Conservation (phyloP, 2,888 invertebrate genomes). For the Latrodectus hesperus region DNA sequence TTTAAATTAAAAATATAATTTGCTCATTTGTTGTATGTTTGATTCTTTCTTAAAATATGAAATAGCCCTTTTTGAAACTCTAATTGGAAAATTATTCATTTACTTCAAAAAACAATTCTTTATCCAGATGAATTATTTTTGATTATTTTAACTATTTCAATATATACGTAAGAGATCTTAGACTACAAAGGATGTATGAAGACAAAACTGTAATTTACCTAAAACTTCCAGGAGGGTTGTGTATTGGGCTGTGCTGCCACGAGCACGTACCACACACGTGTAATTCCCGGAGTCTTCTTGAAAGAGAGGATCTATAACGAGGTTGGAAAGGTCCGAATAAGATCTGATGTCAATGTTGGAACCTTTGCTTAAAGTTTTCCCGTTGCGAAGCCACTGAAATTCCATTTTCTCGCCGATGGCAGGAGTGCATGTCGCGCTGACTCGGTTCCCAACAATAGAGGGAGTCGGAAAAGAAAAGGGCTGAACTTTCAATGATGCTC, state of each 20-base stretch:
- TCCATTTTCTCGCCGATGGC: constrained; percentile 44
- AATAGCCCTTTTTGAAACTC: too few relatives aligned
- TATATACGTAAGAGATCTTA: too few relatives aligned
- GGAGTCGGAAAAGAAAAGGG: constrained; percentile 53
- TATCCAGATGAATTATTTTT: too few relatives aligned
- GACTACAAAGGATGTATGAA: too few relatives aligned
- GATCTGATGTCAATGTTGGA: constrained; percentile 21
- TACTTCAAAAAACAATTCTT: too few relatives aligned
- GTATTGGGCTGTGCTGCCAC: constrained; percentile 34
- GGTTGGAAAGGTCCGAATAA: constrained; percentile 13
- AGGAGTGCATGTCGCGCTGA: constrained; percentile 33
- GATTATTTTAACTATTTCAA: too few relatives aligned
- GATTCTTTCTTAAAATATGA: too few relatives aligned
- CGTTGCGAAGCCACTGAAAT: constrained; percentile 49
- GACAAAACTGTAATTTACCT: too few relatives aligned
- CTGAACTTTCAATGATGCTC: constrained; percentile 17
- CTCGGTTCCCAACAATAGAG: constrained; percentile 25
- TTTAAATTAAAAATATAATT: too few relatives aligned
- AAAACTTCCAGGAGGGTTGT: constrained; percentile 41
- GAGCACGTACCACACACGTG: constrained; percentile 53
- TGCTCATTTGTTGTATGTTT: too few relatives aligned
- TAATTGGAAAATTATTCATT: too few relatives aligned
- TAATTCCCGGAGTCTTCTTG: constrained; percentile 54
- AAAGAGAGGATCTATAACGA: constrained; percentile 36
- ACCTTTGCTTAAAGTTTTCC: constrained; percentile 1